These are phyloP conservation scores for Trachelipus rathkii DNA, from an alignment of 1,140 invertebrate genomes.

Conservation along the genomic window DNA sequence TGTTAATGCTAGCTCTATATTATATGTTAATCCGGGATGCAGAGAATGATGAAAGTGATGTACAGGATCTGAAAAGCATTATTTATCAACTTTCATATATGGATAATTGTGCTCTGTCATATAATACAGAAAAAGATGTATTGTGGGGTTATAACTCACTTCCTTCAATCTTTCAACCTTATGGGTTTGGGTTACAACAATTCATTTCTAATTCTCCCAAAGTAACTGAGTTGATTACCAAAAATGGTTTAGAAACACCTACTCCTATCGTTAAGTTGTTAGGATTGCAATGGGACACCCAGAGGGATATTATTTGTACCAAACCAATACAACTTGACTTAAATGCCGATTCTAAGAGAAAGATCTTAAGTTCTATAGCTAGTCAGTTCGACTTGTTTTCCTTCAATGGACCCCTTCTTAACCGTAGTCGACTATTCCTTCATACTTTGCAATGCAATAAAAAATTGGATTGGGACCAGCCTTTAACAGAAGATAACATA, in stretches of 20 bases:
- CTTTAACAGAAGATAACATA: neutral
- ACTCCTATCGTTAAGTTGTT: neutral
- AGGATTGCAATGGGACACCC: neutral
- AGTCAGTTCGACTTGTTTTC: neutral
- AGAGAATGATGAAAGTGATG: neutral
- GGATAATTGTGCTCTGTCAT: neutral
- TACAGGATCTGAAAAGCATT: neutral
- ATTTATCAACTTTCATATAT: neutral
- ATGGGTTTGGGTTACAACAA: constrained; percentile 18
- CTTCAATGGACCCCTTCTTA: neutral
- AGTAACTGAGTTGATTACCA: neutral
- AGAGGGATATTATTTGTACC: neutral
- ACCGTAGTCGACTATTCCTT: neutral
- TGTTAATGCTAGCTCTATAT: constrained; percentile 16
- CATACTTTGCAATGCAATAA: constrained; percentile 10
- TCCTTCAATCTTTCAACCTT: neutral
- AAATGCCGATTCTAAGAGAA: neutral
- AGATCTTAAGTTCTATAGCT: neutral
- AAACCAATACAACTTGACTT: neutral
- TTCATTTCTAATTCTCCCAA: neutral
- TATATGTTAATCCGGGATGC: neutral
- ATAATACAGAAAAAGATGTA: neutral
- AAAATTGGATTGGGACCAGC: neutral
- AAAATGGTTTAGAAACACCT: neutral
- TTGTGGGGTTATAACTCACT: neutral